These are phyloP conservation scores for Trichogramma pretiosum DNA, from an alignment of 1,140 invertebrate genomes.

Conservation along the genomic window DNA sequence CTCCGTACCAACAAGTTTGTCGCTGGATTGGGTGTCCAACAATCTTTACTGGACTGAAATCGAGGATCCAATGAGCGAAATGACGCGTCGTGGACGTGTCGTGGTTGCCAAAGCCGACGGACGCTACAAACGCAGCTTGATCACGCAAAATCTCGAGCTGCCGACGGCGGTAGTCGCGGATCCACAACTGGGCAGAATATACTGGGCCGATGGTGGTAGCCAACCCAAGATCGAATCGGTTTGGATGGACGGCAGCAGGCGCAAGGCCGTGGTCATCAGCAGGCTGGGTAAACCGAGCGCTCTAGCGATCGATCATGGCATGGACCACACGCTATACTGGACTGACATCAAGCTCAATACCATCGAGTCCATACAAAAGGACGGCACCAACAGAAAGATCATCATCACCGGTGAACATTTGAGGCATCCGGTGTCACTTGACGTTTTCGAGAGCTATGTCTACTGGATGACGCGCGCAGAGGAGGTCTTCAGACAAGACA, in stretches of 20 bases:
- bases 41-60: conserved; percentile 93
- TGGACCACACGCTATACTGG: conserved; percentile 89
- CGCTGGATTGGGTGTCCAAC: conserved; percentile 84
- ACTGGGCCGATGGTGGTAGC: conserved; percentile 81
- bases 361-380: conserved; percentile 80
- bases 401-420: conserved; percentile 65
- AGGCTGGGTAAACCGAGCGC: conserved; percentile 77
- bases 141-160: conserved; percentile 61
- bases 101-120: conserved; percentile 86
- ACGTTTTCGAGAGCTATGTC: conserved; percentile 85
- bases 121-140: conserved; percentile 72
- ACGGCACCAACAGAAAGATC: conserved; percentile 69
- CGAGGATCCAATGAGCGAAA: conserved; percentile 52
- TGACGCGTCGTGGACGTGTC: conserved; percentile 57
- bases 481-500: conserved; percentile 80
- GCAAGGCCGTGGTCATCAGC: conserved; percentile 69
- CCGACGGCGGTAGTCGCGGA: conserved; percentile 83
- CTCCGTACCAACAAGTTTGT: conserved; percentile 72
- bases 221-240: conserved; percentile 79
- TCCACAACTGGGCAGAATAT: conserved; percentile 75
- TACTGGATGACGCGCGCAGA: conserved; percentile 82
- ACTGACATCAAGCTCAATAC: conserved; percentile 88
- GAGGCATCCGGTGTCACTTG: conserved; percentile 70
- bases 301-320: conserved; percentile 80
- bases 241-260: conserved; percentile 92